A percentile compares a stretch with the other conserved stretches of the same genome.
phyloP scores from a whole-genome alignment of 1,140 invertebrate genomes.

The Saccostrea cuccullata region DNA sequence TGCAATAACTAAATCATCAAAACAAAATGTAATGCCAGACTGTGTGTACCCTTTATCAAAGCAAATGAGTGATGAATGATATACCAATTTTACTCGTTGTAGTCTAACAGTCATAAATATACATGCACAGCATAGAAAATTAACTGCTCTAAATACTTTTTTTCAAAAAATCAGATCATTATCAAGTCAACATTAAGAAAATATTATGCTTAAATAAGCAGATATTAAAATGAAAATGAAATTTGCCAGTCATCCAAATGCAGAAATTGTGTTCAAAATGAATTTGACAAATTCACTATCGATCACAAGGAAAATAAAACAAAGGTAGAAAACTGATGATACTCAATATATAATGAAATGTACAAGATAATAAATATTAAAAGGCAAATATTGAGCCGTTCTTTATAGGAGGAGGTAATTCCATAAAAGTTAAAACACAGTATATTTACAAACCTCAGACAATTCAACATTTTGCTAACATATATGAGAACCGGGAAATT shows the following conservation, averaged over 20 bases:
- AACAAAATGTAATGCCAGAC: too few species aligned
- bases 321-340: background rate
- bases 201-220: background rate
- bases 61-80: background rate
- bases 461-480: background rate
- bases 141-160: background rate
- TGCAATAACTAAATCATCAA: too few species aligned
- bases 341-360: constrained; percentile 1
- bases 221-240: background rate
- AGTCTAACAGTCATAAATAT: background rate
- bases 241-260: background rate
- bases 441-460: background rate
- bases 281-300: constrained; percentile 1
- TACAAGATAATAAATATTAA: constrained; percentile 7
- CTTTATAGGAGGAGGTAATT: constrained; percentile 9
- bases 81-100: background rate
- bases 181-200: background rate
- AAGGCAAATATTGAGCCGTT: constrained; percentile 30
- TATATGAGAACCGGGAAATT: constrained; percentile 33
- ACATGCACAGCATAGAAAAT: constrained; percentile 7
- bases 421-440: background rate
- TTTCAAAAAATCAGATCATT: constrained; percentile 7
- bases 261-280: background rate
- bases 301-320: background rate
- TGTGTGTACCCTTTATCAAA: background rate